Evolutionary conservation across 2,113 vertebrate genomes (phyloP), one percentile per base, ranked within the genome.

Genomic region (Takifugu flavidus): DNA sequence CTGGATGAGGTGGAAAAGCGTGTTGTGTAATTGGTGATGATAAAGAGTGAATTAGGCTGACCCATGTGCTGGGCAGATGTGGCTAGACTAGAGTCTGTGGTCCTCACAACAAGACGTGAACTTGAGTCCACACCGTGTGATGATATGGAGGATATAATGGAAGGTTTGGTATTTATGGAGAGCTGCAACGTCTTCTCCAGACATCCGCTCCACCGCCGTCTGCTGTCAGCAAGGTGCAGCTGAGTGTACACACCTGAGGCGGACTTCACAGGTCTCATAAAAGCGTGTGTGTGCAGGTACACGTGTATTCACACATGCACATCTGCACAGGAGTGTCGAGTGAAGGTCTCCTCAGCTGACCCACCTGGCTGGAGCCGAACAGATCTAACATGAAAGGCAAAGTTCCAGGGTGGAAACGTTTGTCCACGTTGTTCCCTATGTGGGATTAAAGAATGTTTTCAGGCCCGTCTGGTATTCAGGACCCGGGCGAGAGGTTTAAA

Each of bases 11-110:
- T 82, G 42, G 73, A 76, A 80, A 67, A 82, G 67, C 67, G 65
- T 26, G 57, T 73, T 67, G 70, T 53, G 59, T 76, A 87, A 86
- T 86, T 77, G 60, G 26, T 75, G 59, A 47, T 67, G 70, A 63
- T 59, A 69, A 71, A 79, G 49, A 67, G 42, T 53, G 25, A 28
- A 54, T 47, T 42, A 39, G 34, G 34, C 34, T 11, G 34, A 39
- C 7, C 39, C 84, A 87, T 75, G 15, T 87, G 87, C 63, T 25
- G 56, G 57, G 58, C 87, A 89, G 86, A 89, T 87, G 86, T 70
- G 71, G 55, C 60, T 57, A 49, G 71, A 20, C 20, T 20, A 20
- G 20, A 20, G 20, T 20, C 20, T 20, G 20, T 20, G 20, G 56
- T 49, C 60, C 81, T 76, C 72, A 54, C 61, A 74, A 82, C 59